Percentiles rank a stretch among this genome's conserved stretches.
Evolutionary conservation across 2,888 invertebrate genomes (phyloP).

Genomic region (Heliconius hortense): DNA sequence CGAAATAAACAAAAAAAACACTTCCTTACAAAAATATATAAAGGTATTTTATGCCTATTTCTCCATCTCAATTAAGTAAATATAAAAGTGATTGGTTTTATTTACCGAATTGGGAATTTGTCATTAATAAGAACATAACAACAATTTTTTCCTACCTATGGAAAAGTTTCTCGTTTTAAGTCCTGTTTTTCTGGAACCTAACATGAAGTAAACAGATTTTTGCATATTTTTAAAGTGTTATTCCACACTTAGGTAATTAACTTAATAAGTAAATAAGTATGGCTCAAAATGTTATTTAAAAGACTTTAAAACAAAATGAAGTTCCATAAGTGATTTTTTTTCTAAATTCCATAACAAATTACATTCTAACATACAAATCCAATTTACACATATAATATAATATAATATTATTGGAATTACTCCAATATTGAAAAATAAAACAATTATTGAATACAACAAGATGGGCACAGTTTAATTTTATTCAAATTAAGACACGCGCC

Average conservation of each 20-base stretch:
- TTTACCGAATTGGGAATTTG: too few species aligned
- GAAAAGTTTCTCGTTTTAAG: too few species aligned
- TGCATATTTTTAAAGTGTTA: too few species aligned
- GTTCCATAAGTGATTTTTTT: neutral
- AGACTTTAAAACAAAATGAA: neutral
- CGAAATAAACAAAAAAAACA: too few species aligned
- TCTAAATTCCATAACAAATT: neutral
- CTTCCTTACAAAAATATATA: too few species aligned
- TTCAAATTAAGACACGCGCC: slow-evolving; percentile 83
- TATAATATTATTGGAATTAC: neutral
- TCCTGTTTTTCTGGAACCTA: neutral
- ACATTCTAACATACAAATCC: neutral
- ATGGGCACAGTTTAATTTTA: slow-evolving; percentile 75
- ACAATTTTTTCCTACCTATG: too few species aligned
- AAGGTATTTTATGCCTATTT: too few species aligned
- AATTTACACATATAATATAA: neutral
- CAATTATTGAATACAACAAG: slow-evolving; percentile 54
- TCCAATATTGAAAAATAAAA: neutral
- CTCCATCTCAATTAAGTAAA: too few species aligned
- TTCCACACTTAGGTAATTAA: too few species aligned
- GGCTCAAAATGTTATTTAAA: neutral
- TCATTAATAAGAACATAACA: too few species aligned
- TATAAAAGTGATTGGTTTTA: too few species aligned
- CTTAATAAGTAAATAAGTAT: too few species aligned
- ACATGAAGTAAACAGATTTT: neutral